A percentile compares a stretch with the other conserved stretches of the same genome.
Evolutionary conservation across 92 coral and sea anemone species (phyloP).

Genomic region (Epizoanthus illoricatus): DNA sequence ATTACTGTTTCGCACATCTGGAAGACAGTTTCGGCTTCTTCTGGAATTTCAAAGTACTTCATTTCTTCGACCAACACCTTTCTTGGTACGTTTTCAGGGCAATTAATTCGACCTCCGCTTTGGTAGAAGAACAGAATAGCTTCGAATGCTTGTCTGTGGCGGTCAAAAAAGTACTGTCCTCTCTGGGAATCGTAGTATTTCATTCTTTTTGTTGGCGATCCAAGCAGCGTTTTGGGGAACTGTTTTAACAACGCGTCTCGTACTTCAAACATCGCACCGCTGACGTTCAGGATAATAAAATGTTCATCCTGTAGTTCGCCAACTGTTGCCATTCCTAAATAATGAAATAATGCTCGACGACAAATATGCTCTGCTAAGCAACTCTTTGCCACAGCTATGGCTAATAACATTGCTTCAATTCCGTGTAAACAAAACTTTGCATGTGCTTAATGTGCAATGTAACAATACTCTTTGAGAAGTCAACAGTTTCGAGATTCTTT

Average conservation of each 20-base stretch:
- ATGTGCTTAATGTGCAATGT: too few relatives aligned
- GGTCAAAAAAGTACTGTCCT: slow-evolving; percentile 81
- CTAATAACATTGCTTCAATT: too few relatives aligned
- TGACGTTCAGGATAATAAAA: slow-evolving; percentile 51
- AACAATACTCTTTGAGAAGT: too few relatives aligned
- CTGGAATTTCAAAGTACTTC: slow-evolving; percentile 75
- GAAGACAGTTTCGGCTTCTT: slow-evolving; percentile 37
- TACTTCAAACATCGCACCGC: slow-evolving; percentile 84
- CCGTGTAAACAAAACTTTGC: too few relatives aligned
- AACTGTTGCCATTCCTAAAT: slow-evolving; percentile 13
- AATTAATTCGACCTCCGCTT: slow-evolving; percentile 70
- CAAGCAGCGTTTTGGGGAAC: slow-evolving; percentile 76
- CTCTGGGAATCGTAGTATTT: slow-evolving; percentile 68
- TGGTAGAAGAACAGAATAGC: slow-evolving; percentile 85
- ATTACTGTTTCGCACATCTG: slow-evolving; percentile 65
- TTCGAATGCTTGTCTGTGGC: slow-evolving; percentile 90
- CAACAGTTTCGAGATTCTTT: too few relatives aligned
- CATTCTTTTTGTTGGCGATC: slow-evolving; percentile 65
- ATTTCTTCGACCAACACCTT: slow-evolving; percentile 81
- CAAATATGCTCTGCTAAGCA: too few relatives aligned
- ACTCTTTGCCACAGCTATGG: too few relatives aligned
- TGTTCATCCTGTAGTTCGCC: slow-evolving; percentile 1
- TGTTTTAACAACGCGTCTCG: slow-evolving; percentile 54
- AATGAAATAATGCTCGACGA: too few relatives aligned
- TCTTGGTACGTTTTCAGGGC: slow-evolving; percentile 84